Conservation (phyloP, 2,113 vertebrate genomes). For the Sinosuthora webbiana region DNA sequence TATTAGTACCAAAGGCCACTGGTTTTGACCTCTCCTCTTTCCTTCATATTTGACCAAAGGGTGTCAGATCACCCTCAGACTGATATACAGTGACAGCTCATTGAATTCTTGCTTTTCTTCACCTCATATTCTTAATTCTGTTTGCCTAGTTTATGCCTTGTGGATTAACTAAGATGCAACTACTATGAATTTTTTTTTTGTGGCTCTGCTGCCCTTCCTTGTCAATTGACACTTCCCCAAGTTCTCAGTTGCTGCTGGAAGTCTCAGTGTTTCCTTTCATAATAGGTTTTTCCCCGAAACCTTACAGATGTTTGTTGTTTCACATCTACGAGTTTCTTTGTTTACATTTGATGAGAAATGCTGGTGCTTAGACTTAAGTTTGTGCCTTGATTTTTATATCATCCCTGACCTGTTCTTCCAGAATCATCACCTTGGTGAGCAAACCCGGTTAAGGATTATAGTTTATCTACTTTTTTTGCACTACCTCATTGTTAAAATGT, state of each 20-base stretch:
- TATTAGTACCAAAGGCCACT: neutral
- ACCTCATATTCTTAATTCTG: neutral
- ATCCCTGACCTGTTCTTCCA: slow-evolving; percentile 16
- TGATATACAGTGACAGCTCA: neutral
- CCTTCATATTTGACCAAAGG: neutral
- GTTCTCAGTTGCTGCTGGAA: neutral
- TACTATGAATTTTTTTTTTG: neutral
- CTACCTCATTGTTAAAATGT: slow-evolving; percentile 39
- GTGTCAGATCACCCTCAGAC: neutral
- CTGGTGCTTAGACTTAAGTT: slow-evolving; percentile 20
- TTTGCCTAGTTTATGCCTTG: neutral
- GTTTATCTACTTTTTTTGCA: neutral
- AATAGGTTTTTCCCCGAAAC: neutral
- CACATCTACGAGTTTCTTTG: neutral
- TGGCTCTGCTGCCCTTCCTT: neutral
- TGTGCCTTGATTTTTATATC: slow-evolving; percentile 48
- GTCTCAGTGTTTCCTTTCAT: neutral
- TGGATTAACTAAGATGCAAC: neutral
- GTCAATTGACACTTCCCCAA: neutral
- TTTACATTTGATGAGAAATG: neutral
- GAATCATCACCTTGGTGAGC: neutral
- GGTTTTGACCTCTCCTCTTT: neutral
- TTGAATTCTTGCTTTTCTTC: neutral
- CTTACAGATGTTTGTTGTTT: neutral
- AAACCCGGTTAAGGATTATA: neutral